Conservation (phyloP, 2,888 invertebrate species). For the Drosophila peninsularis region DNA sequence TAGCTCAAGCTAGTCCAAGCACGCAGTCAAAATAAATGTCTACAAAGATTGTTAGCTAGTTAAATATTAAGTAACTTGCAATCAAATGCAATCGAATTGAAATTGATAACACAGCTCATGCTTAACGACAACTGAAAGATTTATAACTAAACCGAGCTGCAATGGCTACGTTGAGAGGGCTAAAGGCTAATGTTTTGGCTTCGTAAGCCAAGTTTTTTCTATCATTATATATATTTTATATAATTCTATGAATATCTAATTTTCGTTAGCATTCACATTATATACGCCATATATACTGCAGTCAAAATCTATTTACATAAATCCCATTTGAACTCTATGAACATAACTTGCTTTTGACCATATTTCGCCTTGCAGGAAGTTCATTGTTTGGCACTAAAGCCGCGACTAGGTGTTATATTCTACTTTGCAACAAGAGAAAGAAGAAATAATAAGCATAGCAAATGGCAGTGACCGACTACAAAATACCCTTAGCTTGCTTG, state of each 20-base stretch:
- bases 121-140: background rate
- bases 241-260: too few relatives aligned
- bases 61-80: conserved; percentile 15
- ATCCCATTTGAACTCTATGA: conserved; percentile 5
- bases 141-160: background rate
- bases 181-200: background rate
- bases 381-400: conserved; percentile 40
- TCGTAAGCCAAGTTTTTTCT: background rate
- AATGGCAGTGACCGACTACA: background rate
- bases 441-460: background rate
- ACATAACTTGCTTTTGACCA: conserved; percentile 9
- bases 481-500: background rate
- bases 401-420: conserved; percentile 1
- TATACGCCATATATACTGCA: background rate
- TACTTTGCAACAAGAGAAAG: background rate
- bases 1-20: background rate
- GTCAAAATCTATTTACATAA: conserved; percentile 1
- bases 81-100: conserved; percentile 15
- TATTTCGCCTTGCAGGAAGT: conserved; percentile 20
- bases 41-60: conserved; percentile 21
- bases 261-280: background rate
- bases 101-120: background rate
- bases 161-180: background rate
- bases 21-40: conserved; percentile 35
- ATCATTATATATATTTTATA: background rate